Percentiles rank a stretch among this genome's conserved stretches.
Conservation (phyloP, 2,797 vertebrate genomes). For the Alauda arvensis region DNA sequence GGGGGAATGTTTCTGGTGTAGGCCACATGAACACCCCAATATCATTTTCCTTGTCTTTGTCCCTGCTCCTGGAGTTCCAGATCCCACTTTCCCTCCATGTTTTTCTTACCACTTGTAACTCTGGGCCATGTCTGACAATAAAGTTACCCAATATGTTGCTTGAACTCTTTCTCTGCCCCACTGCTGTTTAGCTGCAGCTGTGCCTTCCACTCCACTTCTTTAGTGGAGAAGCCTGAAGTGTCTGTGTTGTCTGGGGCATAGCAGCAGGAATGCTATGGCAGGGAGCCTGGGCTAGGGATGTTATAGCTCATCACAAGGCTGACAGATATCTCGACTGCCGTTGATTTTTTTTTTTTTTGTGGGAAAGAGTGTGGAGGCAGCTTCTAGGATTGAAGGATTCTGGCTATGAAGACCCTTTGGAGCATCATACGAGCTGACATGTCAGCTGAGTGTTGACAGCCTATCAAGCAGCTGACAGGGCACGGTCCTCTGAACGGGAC, state of each 20-base stretch:
- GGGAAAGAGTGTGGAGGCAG: background rate
- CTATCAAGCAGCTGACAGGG: constrained; percentile 42
- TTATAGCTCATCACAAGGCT: constrained; percentile 1
- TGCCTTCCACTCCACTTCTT: background rate
- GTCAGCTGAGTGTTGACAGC: constrained; percentile 51
- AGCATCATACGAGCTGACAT: background rate
- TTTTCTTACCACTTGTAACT: background rate
- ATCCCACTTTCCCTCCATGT: background rate
- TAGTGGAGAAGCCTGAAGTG: background rate
- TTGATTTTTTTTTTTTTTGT: background rate
- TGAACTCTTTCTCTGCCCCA: background rate
- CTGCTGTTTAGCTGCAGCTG: background rate
- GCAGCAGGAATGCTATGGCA: constrained; percentile 10
- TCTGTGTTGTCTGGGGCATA: background rate
- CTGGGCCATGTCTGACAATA: background rate
- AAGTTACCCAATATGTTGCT: background rate
- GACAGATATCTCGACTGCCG: constrained; percentile 1
- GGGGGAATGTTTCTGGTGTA: background rate
- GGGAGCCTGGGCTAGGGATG: constrained; percentile 15
- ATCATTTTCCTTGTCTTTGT: background rate
- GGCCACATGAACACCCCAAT: background rate
- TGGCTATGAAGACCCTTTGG: constrained; percentile 35
- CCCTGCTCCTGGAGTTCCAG: background rate
- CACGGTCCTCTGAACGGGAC: background rate
- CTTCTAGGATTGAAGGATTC: constrained; percentile 39